A percentile compares a stretch with the other conserved stretches of the same genome.
Evolutionary conservation across 2,797 vertebrate species (phyloP).

Genomic region (Vipera ursinii): DNA sequence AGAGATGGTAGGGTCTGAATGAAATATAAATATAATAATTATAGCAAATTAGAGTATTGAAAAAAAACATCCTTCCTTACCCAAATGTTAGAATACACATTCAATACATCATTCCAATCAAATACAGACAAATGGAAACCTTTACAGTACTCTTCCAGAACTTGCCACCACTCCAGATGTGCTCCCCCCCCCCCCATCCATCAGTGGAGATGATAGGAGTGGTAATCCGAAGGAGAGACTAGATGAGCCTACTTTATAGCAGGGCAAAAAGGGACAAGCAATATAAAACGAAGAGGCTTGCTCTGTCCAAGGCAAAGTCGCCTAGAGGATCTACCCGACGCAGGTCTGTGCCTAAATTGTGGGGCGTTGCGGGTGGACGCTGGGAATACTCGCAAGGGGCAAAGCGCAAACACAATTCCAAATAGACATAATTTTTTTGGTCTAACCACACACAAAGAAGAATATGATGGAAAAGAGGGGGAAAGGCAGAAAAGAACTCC

Average conservation of each 20-base stretch:
- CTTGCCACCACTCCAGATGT: too few relatives aligned
- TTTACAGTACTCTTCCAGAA: not conserved
- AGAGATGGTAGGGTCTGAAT: not conserved
- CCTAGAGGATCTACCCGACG: too few relatives aligned
- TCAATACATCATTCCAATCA: not conserved
- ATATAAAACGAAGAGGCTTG: not conserved
- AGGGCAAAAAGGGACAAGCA: not conserved
- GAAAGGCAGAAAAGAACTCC: not conserved
- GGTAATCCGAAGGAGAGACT: not conserved
- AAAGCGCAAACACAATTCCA: not conserved
- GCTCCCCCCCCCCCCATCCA: not conserved
- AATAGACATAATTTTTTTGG: not conserved
- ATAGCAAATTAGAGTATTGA: not conserved
- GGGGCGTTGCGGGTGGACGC: too few relatives aligned
- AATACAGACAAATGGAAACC: not conserved
- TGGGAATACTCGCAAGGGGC: too few relatives aligned
- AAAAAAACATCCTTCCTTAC: not conserved
- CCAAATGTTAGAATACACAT: not conserved
- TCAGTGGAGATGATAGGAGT: not conserved
- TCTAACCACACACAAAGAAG: not conserved
- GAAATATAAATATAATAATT: not conserved
- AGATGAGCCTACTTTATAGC: not conserved
- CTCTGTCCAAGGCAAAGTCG: too few relatives aligned
- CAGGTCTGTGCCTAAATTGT: not conserved
- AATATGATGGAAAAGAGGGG: not conserved